These are phyloP conservation scores for Gymnoscopelus braueri DNA, from an alignment of 2,797 vertebrate species.

Conservation along the genomic window DNA sequence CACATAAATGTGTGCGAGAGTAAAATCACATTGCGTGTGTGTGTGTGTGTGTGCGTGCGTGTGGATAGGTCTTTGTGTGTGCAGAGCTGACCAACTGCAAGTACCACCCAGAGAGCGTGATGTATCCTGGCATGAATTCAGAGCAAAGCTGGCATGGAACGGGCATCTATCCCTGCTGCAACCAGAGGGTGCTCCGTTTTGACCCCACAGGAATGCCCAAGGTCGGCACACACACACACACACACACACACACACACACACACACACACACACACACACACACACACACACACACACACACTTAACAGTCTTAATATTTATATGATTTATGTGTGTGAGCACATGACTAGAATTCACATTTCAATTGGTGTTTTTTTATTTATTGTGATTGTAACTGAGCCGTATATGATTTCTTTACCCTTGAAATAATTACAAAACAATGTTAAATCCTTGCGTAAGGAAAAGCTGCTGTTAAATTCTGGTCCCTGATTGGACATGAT, in stretches of 20 bases:
- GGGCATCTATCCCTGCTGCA: slow-evolving; percentile 95
- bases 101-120: slow-evolving; percentile 90
- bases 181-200: slow-evolving; percentile 93
- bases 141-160: slow-evolving; percentile 83
- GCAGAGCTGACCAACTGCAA: slow-evolving; percentile 92
- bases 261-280: slow-evolving; percentile 11
- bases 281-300: not conserved
- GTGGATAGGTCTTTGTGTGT: slow-evolving; percentile 88
- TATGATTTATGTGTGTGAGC: too few species aligned
- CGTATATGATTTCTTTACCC: too few species aligned
- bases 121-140: slow-evolving; percentile 82
- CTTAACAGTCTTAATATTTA: too few species aligned
- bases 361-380: too few species aligned
- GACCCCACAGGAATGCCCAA: slow-evolving; percentile 75
- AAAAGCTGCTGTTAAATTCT: too few species aligned
- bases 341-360: too few species aligned
- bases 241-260: slow-evolving; percentile 4
- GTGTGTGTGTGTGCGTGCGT: slow-evolving; percentile 19
- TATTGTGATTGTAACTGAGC: too few species aligned
- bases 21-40: not conserved
- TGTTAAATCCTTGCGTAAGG: too few species aligned
- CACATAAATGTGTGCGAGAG: not conserved
- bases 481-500: too few species aligned
- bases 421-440: too few species aligned
- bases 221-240: slow-evolving; percentile 36